A percentile compares a stretch with the other conserved stretches of the same genome.
These are phyloP conservation scores for Tamias sibiricus DNA, from an alignment of 2,113 vertebrate species.

Conservation along the genomic window DNA sequence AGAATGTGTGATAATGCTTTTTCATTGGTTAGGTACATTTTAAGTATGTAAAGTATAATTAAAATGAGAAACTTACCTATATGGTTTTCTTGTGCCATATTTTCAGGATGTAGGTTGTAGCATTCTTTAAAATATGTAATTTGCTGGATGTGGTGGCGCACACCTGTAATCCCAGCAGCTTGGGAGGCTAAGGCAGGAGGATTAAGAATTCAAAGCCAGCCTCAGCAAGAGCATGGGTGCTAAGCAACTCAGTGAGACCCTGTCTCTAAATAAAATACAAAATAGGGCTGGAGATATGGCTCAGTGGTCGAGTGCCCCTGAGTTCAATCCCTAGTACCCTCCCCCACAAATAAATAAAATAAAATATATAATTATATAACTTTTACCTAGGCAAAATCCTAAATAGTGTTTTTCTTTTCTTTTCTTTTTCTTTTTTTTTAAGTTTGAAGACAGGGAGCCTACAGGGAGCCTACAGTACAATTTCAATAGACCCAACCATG, in stretches of 20 bases:
- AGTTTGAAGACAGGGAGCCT: not conserved
- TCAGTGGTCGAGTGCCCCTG: no score
- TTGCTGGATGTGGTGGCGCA: no score
- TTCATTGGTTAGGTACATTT: not conserved
- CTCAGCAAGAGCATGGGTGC: no score
- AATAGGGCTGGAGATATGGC: no score
- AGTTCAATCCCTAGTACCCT: no score
- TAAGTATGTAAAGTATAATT: not conserved
- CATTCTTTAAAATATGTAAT: not conserved
- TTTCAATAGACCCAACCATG: not conserved
- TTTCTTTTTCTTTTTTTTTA: not conserved
- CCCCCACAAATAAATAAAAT: no score
- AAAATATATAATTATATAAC: not conserved
- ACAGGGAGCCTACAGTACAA: not conserved
- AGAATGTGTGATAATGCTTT: not conserved
- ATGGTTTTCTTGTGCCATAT: not conserved
- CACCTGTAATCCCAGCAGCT: no score
- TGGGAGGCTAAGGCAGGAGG: no score
- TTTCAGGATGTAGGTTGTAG: not conserved
- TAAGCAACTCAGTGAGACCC: no score
- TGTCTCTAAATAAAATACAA: no score
- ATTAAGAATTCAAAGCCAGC: no score
- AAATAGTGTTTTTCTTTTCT: not conserved
- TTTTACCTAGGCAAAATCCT: conserved; percentile 17
- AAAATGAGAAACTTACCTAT: not conserved